Base-by-base conservation (phyloP, 2,113 vertebrate genomes). In the Pteropus alecto region DNA sequence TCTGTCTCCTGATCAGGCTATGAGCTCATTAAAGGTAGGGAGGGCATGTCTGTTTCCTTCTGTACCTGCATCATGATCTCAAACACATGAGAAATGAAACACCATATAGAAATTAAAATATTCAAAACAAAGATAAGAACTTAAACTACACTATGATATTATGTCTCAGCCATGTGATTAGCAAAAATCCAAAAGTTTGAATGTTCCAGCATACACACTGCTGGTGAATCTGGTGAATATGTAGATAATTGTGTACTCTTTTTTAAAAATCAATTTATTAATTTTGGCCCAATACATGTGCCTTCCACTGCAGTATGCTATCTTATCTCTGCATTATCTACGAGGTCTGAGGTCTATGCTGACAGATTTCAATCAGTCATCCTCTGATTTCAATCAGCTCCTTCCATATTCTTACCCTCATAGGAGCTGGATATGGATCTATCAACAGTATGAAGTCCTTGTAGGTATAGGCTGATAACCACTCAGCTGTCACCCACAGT, bases 61-160 rank as follows among this genome's bases (percentile, higher is more conserved):
- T 18, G 6, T 2, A 28, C 16, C 26, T 3, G 0, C 6, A 58
- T 60, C 1, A 12, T 19, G 16, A 60, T 16, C 38, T 60, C 68
- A 58, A 38, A 11, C 14, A 2, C 7, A 12, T 8, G 48, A 82
- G 38, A 67, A 67, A 88, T 6, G 11, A n/a, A 76, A 95, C 7
- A 61, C 38, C 22, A 16, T 3, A 3, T 2, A 58, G 48, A 35
- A 24, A 70, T 7, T 30, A 76, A 88, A 68, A 51, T 33, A 28
- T n/a, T 87, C 12, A 26, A 16, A 77, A 33, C 18, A 38, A 28
- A 43, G 33, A 48, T 3, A 19, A 30, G 28, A 43, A 73, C 28
- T 73, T 26, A 81, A 51, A 11, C 14, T 12, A 54, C 30, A 35
- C 65, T n/a, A n/a, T 8, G 56, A 65, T 18, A 56, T 41, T 56